Evolutionary conservation across 2,113 vertebrate species (phyloP), one percentile per base, ranked within the genome.

Genomic region (Maylandia zebra): DNA sequence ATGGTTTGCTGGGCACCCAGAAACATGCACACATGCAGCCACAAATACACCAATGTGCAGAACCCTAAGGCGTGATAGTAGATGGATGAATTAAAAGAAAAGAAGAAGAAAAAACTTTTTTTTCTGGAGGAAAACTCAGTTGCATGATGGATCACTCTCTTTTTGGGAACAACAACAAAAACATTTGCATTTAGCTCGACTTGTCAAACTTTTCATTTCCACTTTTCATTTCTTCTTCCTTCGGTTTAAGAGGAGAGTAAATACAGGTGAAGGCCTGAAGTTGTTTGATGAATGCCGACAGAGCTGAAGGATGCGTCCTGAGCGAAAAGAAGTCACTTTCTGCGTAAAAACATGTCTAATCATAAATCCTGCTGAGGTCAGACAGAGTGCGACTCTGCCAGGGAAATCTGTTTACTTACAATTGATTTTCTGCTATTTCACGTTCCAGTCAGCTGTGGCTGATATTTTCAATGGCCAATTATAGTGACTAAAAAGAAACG

Each of bases 361-460:
- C 30, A 66, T 53, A 41, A 86, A 87, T 84, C 61, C 57, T 7
- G 8, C 22, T 1, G 81, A 84, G 90, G 90, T 90, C 84, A 45
- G 41, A 36, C 6, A 1, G 64, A 52, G 69, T 17, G 3, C n/a
- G 19, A 53, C 64, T 50, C 27, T 5, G 10, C 55, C 30, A 10
- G 19, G 11, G 34, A 83, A 88, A 94, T 81, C 30, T 53, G 69
- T 88, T 89, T 92, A 41, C 81, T 81, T 12, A 6, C 14, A 3
- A 95, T 94, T 57, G 91, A 92, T 95, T 91, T 93, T 90, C 86
- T 89, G 59, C 55, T 87, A 1, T 81, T 90, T 88, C 81, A 57
- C 10, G 4, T 87, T 84, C 53, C 36, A 1, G 81, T 87, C n/a
- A 7, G 19, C 69, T n/a, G 41, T 50, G 41, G 10, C 76, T 85